Evolutionary conservation across 2,888 invertebrate species (phyloP).

Genomic region (Polydrusus pterygomalis): DNA sequence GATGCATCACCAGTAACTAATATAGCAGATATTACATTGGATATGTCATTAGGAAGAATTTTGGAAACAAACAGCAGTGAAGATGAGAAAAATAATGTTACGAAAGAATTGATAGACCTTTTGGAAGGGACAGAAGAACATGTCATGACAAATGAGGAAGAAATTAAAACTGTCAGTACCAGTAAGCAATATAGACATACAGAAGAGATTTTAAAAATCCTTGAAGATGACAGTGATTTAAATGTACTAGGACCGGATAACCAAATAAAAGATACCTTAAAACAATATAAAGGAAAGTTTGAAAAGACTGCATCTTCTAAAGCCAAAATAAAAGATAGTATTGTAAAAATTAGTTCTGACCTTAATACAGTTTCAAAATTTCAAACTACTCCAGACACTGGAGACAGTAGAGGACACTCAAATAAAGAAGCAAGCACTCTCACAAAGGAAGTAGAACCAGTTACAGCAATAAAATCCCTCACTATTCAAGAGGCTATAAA

Average conservation of each 20-base stretch:
- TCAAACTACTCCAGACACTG: background rate
- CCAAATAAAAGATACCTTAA: background rate
- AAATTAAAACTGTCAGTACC: background rate
- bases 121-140: constrained; percentile 34
- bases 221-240: constrained; percentile 10
- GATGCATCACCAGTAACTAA: constrained; percentile 19
- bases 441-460: too few relatives aligned
- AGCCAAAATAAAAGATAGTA: background rate
- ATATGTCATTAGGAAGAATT: background rate
- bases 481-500: background rate
- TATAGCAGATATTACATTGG: constrained; percentile 32
- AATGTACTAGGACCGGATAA: background rate
- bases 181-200: background rate
- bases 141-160: background rate
- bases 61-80: constrained; percentile 4
- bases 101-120: constrained; percentile 43
- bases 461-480: background rate
- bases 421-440: background rate
- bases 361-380: background rate
- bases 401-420: background rate
- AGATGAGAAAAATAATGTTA: constrained; percentile 16
- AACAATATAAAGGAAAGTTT: background rate
- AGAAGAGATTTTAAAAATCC: constrained; percentile 2
- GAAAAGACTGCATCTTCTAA: background rate
- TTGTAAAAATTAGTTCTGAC: background rate